Base-by-base conservation (phyloP, 2,113 vertebrate species). In the Leiothrix lutea region DNA sequence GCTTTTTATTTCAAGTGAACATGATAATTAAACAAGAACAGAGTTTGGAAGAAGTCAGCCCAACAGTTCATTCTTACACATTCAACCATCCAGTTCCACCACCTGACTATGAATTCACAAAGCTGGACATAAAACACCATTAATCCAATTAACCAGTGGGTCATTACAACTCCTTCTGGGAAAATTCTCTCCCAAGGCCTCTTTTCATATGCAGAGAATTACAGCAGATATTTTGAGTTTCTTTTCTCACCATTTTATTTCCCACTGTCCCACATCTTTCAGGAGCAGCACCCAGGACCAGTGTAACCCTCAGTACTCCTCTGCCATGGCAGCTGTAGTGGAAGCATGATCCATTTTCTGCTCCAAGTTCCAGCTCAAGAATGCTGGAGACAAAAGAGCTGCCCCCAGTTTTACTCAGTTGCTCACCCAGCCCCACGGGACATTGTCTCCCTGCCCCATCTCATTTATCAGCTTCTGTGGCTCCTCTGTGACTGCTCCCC, bases 261-360 rank as follows among this genome's bases (percentile, higher is more conserved):
- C 38, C 84, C 4, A 2, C 19, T n/a, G 18, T 20, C 50, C 51
- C 78, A 12, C 11, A 57, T 13, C 45, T 58, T 56, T 31, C 12
- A 88, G 66, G 12, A 90, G 57, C 33, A 82, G 61, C 61, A 85
- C 16, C 31, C 65, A 75, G 44, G 3, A 57, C 23, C 45, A 54
- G 21, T 0, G 0, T 2, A 65, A 51, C 10, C 35, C n/a, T 38
- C 60, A 25, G 15, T 2, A 45, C 2, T 38, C 20, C 44, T 56
- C 35, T 51, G 67, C 57, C 48, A 1, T 0, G 9, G 57, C 56
- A 62, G 38, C 23, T 67, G 53, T 28, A 21, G 22, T 8, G 36
- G 31, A 48, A 75, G 20, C 8, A n/a, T 0, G 11, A 65, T 40
- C 14, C 21, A 60, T 62, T 69, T 74, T 77, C 29, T 70, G 65